Evolutionary conservation across 2,113 vertebrate species (phyloP).

Genomic region (Guaruba guarouba): DNA sequence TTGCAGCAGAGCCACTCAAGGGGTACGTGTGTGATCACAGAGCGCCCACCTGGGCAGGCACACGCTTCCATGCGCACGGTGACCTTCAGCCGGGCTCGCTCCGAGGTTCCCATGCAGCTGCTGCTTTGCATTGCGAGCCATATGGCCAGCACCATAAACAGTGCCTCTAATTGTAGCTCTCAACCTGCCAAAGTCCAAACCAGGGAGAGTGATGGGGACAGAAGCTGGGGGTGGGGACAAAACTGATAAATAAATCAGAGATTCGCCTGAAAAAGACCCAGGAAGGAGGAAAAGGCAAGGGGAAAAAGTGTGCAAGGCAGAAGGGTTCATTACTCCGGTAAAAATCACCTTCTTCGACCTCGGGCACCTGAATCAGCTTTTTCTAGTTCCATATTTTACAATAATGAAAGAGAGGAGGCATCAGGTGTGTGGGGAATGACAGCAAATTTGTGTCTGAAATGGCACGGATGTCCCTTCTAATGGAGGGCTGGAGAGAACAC

Average conservation of each 20-base stretch:
- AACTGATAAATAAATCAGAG: not conserved
- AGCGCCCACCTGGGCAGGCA: not conserved
- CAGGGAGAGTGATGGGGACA: not conserved
- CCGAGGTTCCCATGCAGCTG: conserved; percentile 3
- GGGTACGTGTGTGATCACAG: not conserved
- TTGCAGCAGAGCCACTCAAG: not conserved
- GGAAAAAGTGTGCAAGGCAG: not conserved
- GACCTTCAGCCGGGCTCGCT: not conserved
- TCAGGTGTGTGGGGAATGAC: conserved; percentile 42
- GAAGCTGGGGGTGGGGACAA: not conserved
- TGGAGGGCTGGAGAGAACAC: conserved; percentile 5
- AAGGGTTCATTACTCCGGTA: not conserved
- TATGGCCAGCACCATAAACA: conserved; percentile 13
- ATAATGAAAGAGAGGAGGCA: not conserved
- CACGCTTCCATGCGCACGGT: fast-evolving
- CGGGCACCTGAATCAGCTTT: conserved; percentile 27
- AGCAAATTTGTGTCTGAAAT: conserved; percentile 14
- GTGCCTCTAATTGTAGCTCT: conserved; percentile 37
- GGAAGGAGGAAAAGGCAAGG: not conserved
- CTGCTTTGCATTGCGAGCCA: not conserved
- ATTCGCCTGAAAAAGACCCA: not conserved
- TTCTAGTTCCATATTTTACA: conserved; percentile 7
- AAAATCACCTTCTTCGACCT: conserved; percentile 22
- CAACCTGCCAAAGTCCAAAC: conserved; percentile 47
- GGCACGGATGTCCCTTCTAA: not conserved